A percentile compares a stretch with the other conserved stretches of the same genome.
These are phyloP conservation scores for Hipparchia semele DNA, from an alignment of 2,888 invertebrate species.

Conservation along the genomic window DNA sequence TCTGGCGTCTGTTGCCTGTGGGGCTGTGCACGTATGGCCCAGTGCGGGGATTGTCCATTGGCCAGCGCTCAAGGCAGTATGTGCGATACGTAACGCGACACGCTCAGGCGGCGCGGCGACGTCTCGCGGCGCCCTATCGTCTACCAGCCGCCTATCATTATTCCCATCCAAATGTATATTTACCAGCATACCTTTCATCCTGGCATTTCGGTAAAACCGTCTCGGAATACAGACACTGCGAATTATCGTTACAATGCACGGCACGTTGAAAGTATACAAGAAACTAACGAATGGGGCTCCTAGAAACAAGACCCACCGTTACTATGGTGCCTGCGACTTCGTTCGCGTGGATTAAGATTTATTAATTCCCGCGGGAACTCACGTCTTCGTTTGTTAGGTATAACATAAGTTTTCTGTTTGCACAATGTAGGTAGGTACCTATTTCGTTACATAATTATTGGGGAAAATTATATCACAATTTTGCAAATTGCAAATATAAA, in stretches of 20 bases:
- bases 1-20: not conserved
- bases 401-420: constrained; percentile 3
- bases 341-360: no score
- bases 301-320: not conserved
- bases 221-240: constrained; percentile 31
- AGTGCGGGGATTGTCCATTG: constrained; percentile 12
- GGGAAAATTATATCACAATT: no score
- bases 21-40: not conserved
- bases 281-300: constrained; percentile 6
- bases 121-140: constrained; percentile 75
- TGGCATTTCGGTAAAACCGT: constrained; percentile 35
- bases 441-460: not conserved
- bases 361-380: no score
- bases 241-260: constrained; percentile 26
- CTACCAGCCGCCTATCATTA: constrained; percentile 72
- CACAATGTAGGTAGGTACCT: not conserved
- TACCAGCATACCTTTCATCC: constrained; percentile 47
- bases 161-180: constrained; percentile 59
- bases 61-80: constrained; percentile 46
- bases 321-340: not conserved
- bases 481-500: no score
- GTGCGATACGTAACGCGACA: constrained; percentile 52
- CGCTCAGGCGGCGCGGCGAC: constrained; percentile 70
- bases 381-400: no score
- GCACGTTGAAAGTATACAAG: constrained; percentile 18